Base-by-base conservation (phyloP, 2,888 invertebrate species). In the Scaptomyza cyrtandrae region DNA sequence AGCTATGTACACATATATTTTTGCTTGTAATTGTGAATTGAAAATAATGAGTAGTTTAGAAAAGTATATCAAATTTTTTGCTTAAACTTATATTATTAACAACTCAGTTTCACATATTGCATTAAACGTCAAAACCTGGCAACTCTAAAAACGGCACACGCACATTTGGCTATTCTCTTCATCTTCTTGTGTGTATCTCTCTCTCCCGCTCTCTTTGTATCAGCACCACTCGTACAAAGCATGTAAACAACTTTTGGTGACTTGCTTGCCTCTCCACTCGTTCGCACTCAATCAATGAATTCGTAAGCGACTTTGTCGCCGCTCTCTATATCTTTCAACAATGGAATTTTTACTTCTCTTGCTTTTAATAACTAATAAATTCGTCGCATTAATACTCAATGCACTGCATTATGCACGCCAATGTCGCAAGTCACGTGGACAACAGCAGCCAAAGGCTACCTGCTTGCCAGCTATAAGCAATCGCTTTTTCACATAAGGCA, bases 321-420 rank as follows among this genome's bases (percentile, higher is more conserved):
- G 41, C 19, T 11, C 7, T 50, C 14, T 39, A 24, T 43, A 24
- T 39, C 44, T 3, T 3, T 1, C 10, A 41, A 9, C 1, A n/a
- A 90, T 90, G 90, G 90, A 90, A 62, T 31, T 88, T n/a, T 61
- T 89, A 11, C 35, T 88, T 9, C 78, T 90, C 19, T 29, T 80
- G 1, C 29, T 90, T 27, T 72, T 88, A 61, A 60, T 80, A 49
- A 49, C 74, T 5, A 68, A 78, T 1, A 88, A 77, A 67, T 24
- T 83, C 9, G 3, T 75, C 6, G 44, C 72, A 13, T 14, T 61
- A 1, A 14, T 80, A n/a, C 31, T 79, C 5, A 39, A 50, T 9
- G 31, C 67, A 1, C 1, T 85, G 6, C 53, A 45, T 9, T 14
- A 9, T 14, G 6, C 55, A 0, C 13, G 48, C 0, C 24, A 24